These are phyloP conservation scores for Sylvilagus bachmani DNA, from an alignment of 2,113 vertebrate genomes.

Conservation along the genomic window DNA sequence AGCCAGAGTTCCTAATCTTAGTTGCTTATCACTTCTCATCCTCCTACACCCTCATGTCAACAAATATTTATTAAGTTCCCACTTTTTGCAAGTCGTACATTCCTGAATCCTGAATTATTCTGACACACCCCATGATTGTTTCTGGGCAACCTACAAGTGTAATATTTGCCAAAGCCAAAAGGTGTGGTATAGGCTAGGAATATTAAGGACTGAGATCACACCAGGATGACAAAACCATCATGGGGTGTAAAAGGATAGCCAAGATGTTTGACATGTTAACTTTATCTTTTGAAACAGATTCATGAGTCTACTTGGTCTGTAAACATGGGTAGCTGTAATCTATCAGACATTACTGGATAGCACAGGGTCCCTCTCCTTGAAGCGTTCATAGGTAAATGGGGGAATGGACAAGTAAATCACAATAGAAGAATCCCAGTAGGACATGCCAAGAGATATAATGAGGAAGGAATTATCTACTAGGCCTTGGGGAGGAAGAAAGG, in stretches of 20 bases:
- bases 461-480: not conserved
- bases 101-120: constrained; percentile 60
- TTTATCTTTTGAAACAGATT: constrained; percentile 38
- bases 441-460: not conserved
- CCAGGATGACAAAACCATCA: not conserved
- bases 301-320: constrained; percentile 1
- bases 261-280: constrained; percentile 14
- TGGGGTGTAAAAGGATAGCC: constrained; percentile 24
- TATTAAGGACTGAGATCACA: constrained; percentile 46
- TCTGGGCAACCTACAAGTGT: constrained; percentile 52
- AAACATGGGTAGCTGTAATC: not conserved
- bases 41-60: constrained; percentile 9
- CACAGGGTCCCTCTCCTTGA: not conserved
- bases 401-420: not conserved
- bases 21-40: not conserved
- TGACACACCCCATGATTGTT: constrained; percentile 51
- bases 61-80: constrained; percentile 46
- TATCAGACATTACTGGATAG: not conserved
- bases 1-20: not conserved
- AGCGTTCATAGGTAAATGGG: not conserved
- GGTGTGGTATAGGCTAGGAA: constrained; percentile 45
- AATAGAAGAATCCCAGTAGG: not conserved
- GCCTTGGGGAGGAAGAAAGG: not conserved
- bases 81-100: constrained; percentile 31
- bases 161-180: constrained; percentile 57